Percentiles rank a stretch among this genome's conserved stretches.
phyloP scores from a whole-genome alignment of 2,113 vertebrate species.

The Sakesphorus luctuosus region DNA sequence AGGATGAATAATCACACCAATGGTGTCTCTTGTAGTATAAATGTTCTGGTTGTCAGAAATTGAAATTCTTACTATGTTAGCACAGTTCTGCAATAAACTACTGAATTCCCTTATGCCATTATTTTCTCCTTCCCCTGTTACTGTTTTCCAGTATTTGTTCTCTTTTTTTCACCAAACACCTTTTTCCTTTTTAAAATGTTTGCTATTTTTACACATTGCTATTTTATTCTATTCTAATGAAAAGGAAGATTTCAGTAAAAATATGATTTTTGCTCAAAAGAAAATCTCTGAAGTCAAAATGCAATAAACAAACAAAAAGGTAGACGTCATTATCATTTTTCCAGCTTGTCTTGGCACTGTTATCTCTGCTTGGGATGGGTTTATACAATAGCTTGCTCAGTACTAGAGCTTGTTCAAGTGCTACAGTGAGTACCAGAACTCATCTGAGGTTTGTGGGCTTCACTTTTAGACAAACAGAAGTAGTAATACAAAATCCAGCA shows the following conservation, averaged over 20 bases:
- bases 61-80: not conserved
- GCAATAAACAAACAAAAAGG: not conserved
- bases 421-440: not conserved
- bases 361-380: not conserved
- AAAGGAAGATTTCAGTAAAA: not conserved
- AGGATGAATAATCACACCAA: not conserved
- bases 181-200: not conserved
- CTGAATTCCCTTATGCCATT: not conserved
- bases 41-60: not conserved
- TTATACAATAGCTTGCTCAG: not conserved
- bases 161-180: not conserved
- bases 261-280: not conserved
- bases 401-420: not conserved
- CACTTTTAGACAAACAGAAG: not conserved
- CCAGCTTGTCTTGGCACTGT: not conserved
- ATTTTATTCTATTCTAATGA: not conserved
- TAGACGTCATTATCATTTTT: not conserved
- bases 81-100: not conserved
- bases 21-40: not conserved
- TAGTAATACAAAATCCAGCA: not conserved
- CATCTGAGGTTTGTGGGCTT: not conserved
- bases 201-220: not conserved
- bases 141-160: not conserved
- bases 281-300: not conserved
- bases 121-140: not conserved